Conservation (phyloP, 2,113 vertebrate species). For the Thalassoma bifasciatum region DNA sequence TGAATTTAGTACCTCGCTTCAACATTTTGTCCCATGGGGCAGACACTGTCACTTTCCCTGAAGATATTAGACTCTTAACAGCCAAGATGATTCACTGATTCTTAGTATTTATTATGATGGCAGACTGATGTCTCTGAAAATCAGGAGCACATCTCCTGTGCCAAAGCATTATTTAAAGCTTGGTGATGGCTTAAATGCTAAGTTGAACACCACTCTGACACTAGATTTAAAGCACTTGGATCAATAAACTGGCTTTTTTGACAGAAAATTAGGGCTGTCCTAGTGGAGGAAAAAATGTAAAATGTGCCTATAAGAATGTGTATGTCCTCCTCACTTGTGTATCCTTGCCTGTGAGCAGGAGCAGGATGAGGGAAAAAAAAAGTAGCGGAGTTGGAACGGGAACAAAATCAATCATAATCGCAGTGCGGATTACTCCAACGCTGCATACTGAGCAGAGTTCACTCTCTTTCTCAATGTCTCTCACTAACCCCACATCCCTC, state of each 20-base stretch:
- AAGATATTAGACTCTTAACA: background rate
- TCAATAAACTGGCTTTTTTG: constrained; percentile 44
- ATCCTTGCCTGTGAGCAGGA: constrained; percentile 19
- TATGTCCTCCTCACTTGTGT: constrained; percentile 25
- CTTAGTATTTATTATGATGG: constrained; percentile 4
- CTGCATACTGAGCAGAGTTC: constrained; percentile 73
- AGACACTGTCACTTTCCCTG: background rate
- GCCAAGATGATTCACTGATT: constrained; percentile 6
- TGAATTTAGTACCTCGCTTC: constrained; percentile 37
- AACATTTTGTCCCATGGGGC: constrained; percentile 1
- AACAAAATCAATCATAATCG: constrained; percentile 79
- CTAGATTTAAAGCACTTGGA: constrained; percentile 42
- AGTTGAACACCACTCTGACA: constrained; percentile 14
- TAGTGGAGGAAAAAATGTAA: constrained; percentile 41
- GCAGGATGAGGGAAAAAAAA: constrained; percentile 23
- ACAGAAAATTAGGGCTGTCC: constrained; percentile 33
- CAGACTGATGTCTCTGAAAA: constrained; percentile 37
- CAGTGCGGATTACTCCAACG: constrained; percentile 64
- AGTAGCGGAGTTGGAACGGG: constrained; percentile 53
- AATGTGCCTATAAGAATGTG: constrained; percentile 1
- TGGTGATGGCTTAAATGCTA: constrained; percentile 33
- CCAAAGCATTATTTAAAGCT: constrained; percentile 21
- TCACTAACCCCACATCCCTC: background rate
- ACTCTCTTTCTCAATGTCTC: constrained; percentile 21
- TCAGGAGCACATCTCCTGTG: constrained; percentile 13